Evolutionary conservation across 1,140 invertebrate genomes (phyloP).

Genomic region (Drosophila ogumai): DNA sequence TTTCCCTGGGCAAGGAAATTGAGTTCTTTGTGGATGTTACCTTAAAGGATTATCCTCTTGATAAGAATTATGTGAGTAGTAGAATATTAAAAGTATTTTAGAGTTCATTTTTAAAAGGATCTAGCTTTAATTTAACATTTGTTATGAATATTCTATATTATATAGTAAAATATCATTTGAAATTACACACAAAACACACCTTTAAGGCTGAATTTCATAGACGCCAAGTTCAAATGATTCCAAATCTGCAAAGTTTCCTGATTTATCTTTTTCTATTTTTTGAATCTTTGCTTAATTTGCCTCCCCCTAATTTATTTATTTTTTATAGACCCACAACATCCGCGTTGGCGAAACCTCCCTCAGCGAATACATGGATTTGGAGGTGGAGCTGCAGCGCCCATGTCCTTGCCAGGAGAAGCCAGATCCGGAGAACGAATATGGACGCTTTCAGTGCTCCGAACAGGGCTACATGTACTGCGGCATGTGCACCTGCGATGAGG

Average conservation of each 20-base stretch:
- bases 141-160: too few species aligned
- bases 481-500: slow-evolving; percentile 86
- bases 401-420: slow-evolving; percentile 69
- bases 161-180: background rate
- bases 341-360: slow-evolving; percentile 71
- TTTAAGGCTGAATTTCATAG: too few species aligned
- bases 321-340: slow-evolving; percentile 60
- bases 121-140: too few species aligned
- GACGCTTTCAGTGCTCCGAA: slow-evolving; percentile 51
- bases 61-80: slow-evolving; percentile 81
- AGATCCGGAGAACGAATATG: slow-evolving; percentile 47
- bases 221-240: background rate
- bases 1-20: slow-evolving; percentile 86
- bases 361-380: slow-evolving; percentile 84
- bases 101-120: too few species aligned
- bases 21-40: slow-evolving; percentile 87
- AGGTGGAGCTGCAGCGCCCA: slow-evolving; percentile 76
- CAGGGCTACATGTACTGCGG: slow-evolving; percentile 87
- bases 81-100: background rate
- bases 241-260: background rate
- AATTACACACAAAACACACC: too few species aligned
- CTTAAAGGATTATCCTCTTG: slow-evolving; percentile 85
- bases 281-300: background rate
- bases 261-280: background rate
- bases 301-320: background rate